Base-by-base conservation (phyloP, 2,888 invertebrate genomes). In the Pocota personata region DNA sequence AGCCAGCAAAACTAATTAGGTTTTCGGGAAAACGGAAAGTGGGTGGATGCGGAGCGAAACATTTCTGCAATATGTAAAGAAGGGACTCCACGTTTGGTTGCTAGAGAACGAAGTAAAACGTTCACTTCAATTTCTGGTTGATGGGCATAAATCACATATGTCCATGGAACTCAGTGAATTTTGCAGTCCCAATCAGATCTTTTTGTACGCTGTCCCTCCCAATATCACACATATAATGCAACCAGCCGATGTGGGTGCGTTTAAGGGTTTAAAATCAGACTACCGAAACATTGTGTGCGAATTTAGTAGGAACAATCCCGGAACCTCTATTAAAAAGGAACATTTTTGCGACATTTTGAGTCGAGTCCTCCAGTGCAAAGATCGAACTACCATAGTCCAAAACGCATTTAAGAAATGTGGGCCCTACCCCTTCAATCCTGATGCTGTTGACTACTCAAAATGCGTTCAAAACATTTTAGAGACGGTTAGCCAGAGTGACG, bases 171-270 rank as follows among this genome's bases (percentile, higher is more conserved):
- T 64, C 4, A 64, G 30, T 30, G 64, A 64, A 16, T 64, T 64
- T 32, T 64, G 46, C 14, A 48, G 62, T 24, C 19, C 46, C n/a
- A 64, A 64, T n/a, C 14, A 24, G 7, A 48, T 64, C 5, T 30
- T 48, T 66, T 27, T 66, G 24, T 50, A 66, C n/a, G 35, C 48
- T 21, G 24, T 64, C 27, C 62, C 62, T 10, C 62, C 62, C 12
- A 32, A 57, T 27, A 57, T 32, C 10, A 57, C 32, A 32, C 32
- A 55, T 32, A 55, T 55, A 30, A 55, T 55, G 55, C 48, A 50
- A 30, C 57, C 48, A 64, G 64, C 64, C 12, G 64, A 48, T 46
- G 62, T 57, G 32, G 55, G 55, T 57, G 32, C 32, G 32, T 57
- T 57, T 19, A 57, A 57, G 32, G 32, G 32, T 1, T n/a, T 57